These are phyloP conservation scores for Ormyrus nitidulus DNA, from an alignment of 2,888 invertebrate genomes.

Conservation along the genomic window DNA sequence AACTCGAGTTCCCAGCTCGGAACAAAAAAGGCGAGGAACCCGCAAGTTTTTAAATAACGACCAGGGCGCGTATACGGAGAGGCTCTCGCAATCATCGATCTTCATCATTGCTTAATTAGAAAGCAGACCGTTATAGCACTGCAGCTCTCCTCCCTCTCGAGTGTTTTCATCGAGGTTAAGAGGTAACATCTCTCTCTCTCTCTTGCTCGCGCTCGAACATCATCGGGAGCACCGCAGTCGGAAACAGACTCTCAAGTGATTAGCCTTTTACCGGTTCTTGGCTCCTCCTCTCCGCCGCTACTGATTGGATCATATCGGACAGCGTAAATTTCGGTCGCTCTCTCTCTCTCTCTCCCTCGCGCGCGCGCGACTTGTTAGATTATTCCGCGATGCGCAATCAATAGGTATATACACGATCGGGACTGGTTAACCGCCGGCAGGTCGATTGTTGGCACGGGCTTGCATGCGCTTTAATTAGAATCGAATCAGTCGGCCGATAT, in stretches of 20 bases:
- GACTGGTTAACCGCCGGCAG: constrained; percentile 45
- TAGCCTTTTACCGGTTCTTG: too few relatives aligned
- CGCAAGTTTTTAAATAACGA: too few relatives aligned
- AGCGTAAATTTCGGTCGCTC: too few relatives aligned
- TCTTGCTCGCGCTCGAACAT: background rate
- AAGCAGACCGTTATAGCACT: background rate
- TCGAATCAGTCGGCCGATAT: constrained; percentile 63
- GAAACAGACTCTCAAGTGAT: too few relatives aligned
- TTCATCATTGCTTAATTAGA: constrained; percentile 39
- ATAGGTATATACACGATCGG: constrained; percentile 55
- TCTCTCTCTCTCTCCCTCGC: too few relatives aligned
- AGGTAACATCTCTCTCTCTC: constrained; percentile 17
- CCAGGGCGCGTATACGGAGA: too few relatives aligned
- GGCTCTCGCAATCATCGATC: constrained; percentile 25
- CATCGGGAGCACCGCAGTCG: too few relatives aligned
- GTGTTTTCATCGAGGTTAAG: constrained; percentile 33
- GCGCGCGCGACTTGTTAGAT: constrained; percentile 61
- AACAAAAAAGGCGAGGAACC: too few relatives aligned
- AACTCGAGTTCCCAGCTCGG: too few relatives aligned
- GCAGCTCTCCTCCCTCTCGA: background rate
- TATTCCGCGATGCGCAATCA: constrained; percentile 67
- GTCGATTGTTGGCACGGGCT: constrained; percentile 47
- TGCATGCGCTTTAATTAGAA: constrained; percentile 61
- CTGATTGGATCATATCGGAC: too few relatives aligned
- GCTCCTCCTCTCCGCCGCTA: too few relatives aligned